These are phyloP conservation scores for Meta bourneti DNA, from an alignment of 2,888 invertebrate genomes.

Conservation along the genomic window DNA sequence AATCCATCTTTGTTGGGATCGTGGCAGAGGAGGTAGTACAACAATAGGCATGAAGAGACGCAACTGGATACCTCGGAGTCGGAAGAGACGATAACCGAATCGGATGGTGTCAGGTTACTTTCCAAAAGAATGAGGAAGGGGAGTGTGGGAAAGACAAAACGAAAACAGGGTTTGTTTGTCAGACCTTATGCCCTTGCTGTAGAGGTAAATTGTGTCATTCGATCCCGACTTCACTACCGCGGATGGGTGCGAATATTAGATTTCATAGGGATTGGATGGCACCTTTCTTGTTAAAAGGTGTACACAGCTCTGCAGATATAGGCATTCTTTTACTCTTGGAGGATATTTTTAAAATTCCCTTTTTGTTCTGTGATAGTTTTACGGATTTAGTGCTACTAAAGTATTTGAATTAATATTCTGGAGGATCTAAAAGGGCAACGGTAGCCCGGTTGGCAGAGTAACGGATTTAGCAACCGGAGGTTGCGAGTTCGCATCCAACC, in stretches of 20 bases:
- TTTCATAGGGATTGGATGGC: not conserved
- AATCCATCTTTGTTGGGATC: not conserved
- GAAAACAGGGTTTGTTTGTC: conserved; percentile 46
- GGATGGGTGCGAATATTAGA: conserved; percentile 18
- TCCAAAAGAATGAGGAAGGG: conserved; percentile 18
- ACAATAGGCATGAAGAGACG: conserved; percentile 29
- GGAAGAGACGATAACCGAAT: conserved; percentile 15
- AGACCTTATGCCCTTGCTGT: conserved; percentile 2
- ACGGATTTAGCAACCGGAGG: too few species aligned
- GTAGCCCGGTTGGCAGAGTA: too few species aligned
- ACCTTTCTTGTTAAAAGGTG: too few species aligned
- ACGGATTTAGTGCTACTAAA: too few species aligned
- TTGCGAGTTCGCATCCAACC: too few species aligned
- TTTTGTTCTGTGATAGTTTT: too few species aligned
- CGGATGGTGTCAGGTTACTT: not conserved
- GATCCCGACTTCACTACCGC: not conserved
- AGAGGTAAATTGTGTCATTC: conserved; percentile 23
- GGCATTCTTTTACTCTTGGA: too few species aligned
- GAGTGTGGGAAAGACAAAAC: conserved; percentile 38
- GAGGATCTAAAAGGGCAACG: too few species aligned
- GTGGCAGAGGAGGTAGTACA: not conserved
- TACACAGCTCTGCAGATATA: too few species aligned
- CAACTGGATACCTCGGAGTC: conserved; percentile 5
- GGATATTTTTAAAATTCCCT: too few species aligned
- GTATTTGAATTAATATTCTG: too few species aligned